Evolutionary conservation across 1,140 invertebrate genomes (phyloP).

Genomic region (Neodiprion lecontei): DNA sequence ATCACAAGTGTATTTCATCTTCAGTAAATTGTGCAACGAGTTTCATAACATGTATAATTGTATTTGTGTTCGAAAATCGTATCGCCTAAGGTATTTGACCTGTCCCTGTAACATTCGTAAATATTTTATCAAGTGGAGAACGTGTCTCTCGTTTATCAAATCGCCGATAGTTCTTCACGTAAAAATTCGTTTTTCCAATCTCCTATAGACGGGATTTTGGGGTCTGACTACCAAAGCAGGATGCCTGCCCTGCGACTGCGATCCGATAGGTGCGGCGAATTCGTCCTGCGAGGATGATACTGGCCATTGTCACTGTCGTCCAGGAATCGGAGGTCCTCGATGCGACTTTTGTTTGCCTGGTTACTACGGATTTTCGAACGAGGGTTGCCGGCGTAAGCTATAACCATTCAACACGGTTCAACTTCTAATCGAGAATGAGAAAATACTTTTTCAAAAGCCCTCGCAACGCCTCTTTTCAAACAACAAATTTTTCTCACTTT

Average conservation of each 20-base stretch:
- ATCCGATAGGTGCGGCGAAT: conserved; percentile 74
- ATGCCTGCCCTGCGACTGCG: conserved; percentile 78
- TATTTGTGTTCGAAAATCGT: conserved; percentile 18
- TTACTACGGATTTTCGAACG: conserved; percentile 82
- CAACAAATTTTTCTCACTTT: conserved; percentile 24
- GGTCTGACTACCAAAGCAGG: conserved; percentile 71
- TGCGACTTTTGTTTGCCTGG: conserved; percentile 83
- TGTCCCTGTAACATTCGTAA: background rate
- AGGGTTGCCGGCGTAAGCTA: conserved; percentile 81
- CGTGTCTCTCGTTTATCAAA: background rate
- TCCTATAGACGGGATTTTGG: conserved; percentile 74
- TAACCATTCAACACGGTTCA: conserved; percentile 9
- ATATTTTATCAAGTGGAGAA: background rate
- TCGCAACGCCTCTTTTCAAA: conserved; percentile 6
- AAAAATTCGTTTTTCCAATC: conserved; percentile 1
- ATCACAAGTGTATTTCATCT: background rate
- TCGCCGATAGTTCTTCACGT: background rate
- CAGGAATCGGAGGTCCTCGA: conserved; percentile 79
- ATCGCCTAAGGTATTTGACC: conserved; percentile 12
- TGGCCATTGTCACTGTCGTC: conserved; percentile 86
- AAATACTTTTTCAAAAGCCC: background rate
- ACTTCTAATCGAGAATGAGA: background rate
- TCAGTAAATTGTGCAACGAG: background rate
- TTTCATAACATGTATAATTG: background rate
- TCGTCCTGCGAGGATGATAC: conserved; percentile 75